phyloP scores from a whole-genome alignment of 2,888 invertebrate species.

The Venusia cambrica region DNA sequence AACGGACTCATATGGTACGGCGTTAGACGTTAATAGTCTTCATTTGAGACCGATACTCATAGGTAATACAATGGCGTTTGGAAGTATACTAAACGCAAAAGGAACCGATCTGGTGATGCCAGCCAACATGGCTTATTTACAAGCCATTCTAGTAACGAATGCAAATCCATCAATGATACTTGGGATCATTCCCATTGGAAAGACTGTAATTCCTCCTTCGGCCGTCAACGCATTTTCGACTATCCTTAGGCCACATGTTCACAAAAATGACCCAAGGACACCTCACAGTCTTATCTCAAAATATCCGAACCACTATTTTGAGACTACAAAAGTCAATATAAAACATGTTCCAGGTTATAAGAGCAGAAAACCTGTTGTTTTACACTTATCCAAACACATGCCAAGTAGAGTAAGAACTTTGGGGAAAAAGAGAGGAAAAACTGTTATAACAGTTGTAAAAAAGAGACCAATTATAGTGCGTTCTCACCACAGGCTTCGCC shows the following conservation, averaged over 20 bases:
- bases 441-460: slow-evolving; percentile 1
- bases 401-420: too few relatives aligned
- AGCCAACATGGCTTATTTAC: slow-evolving; percentile 37
- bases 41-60: slow-evolving; percentile 49
- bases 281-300: too few relatives aligned
- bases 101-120: slow-evolving; percentile 4
- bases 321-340: background rate
- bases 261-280: background rate
- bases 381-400: background rate
- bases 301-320: too few relatives aligned
- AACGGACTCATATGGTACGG: slow-evolving; percentile 38
- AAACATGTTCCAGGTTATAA: background rate
- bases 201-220: slow-evolving; percentile 25
- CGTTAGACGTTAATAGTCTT: slow-evolving; percentile 40
- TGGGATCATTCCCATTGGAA: slow-evolving; percentile 51
- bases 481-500: background rate
- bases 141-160: slow-evolving; percentile 47
- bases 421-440: slow-evolving; percentile 7
- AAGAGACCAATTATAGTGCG: background rate
- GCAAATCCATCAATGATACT: slow-evolving; percentile 45
- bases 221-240: slow-evolving; percentile 3
- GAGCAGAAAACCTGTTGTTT: slow-evolving; percentile 1
- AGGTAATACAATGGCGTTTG: slow-evolving; percentile 39
- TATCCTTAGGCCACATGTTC: background rate
- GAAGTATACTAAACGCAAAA: slow-evolving; percentile 18